Evolutionary conservation across 2,888 invertebrate species (phyloP), one percentile per base, ranked within the genome.

Genomic region (Heteropelma amictum): DNA sequence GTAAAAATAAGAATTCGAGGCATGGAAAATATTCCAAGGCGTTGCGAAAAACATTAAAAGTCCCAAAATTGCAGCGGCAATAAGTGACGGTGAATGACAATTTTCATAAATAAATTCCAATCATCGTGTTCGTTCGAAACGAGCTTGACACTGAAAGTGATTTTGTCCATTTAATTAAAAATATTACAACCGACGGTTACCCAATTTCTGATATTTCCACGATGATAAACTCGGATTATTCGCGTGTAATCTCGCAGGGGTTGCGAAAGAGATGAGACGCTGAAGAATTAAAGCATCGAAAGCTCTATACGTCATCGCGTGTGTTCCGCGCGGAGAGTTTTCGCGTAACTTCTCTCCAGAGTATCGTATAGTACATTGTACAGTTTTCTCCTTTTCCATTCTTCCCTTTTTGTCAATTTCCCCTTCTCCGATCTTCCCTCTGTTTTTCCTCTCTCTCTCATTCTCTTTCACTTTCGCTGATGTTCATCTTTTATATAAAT

Each of bases 221-320:
- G 69, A 53, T 53, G 64, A 72, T 58, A 56, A n/a, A n/a, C n/a
- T n/a, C n/a, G n/a, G n/a, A n/a, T n/a, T n/a, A n/a, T n/a, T n/a
- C n/a, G n/a, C n/a, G n/a, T 73, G 47, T 70, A 72, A 79, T 79
- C 81, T 76, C 68, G 72, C 72, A 77, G 76, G 82, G 76, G 78
- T 17, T 40, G 47, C 14, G 79, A 80, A 64, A 71, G 78, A 77
- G 76, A 77, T 19, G 53, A 47, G 54, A 78, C 77, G 82, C 80
- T 65, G 83, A 84, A 81, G 82, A 82, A 84, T 85, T 86, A 82
- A 82, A 82, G 82, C 83, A 80, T 82, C 80, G 81, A 84, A 83
- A 82, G 83, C 87, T 85, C 82, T 60, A 65, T 65, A 85, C 82
- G 84, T 86, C 86, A 86, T 86, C 85, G 86, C 84, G 82, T 80